Evolutionary conservation across 1,140 invertebrate species (phyloP).

Genomic region (Pemphigus obesinymphae): DNA sequence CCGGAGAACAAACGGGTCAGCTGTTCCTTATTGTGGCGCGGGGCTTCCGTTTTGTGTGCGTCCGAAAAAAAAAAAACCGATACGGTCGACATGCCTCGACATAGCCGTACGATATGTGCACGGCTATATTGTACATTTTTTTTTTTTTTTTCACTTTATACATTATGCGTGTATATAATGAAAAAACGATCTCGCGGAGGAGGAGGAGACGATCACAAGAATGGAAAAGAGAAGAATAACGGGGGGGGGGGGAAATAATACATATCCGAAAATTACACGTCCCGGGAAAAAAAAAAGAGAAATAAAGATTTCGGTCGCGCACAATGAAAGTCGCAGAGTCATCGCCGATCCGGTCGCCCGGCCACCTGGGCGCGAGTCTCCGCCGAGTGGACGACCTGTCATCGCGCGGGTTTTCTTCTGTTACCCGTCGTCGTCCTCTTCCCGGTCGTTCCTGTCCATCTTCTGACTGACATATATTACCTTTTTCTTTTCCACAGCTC

Average conservation of each 20-base stretch:
- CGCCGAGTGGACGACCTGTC: constrained; percentile 34
- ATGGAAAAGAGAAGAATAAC: not conserved
- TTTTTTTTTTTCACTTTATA: too few species aligned
- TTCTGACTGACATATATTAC: too few species aligned
- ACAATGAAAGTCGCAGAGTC: constrained; percentile 38
- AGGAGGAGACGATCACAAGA: not conserved
- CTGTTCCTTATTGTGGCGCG: not conserved
- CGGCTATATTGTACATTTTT: too few species aligned
- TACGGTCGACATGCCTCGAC: not conserved
- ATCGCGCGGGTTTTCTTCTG: not conserved
- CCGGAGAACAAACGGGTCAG: not conserved
- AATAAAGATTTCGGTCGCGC: constrained; percentile 26
- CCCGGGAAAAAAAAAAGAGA: not conserved
- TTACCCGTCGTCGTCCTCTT: not conserved
- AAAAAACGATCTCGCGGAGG: not conserved
- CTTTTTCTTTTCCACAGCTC: not conserved
- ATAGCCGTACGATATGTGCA: too few species aligned
- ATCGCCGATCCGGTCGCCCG: constrained; percentile 31
- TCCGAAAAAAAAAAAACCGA: constrained; percentile 11
- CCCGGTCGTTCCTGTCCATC: not conserved
- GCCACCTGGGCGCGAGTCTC: constrained; percentile 36
- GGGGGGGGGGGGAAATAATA: not conserved
- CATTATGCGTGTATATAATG: too few species aligned
- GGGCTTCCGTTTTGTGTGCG: constrained; percentile 11
- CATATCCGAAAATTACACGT: constrained; percentile 28